These are phyloP conservation scores for Myotis planiceps DNA, from an alignment of 2,797 vertebrate genomes.

Conservation along the genomic window DNA sequence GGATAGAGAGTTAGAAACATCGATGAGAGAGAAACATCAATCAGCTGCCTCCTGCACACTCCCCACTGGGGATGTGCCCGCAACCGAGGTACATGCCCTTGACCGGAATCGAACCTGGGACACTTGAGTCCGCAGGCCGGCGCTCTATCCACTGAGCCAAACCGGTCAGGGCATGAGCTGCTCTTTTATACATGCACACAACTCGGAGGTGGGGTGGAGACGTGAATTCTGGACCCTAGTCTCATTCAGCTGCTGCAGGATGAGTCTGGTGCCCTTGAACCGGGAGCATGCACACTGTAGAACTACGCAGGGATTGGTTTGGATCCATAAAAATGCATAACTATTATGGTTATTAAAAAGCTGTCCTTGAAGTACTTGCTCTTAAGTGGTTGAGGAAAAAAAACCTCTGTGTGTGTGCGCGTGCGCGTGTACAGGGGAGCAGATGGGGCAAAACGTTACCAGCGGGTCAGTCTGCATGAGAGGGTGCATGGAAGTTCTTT, in stretches of 20 bases:
- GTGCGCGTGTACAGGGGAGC: not conserved
- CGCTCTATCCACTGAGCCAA: no score
- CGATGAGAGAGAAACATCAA: no score
- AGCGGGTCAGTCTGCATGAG: not conserved
- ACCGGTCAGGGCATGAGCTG: not conserved
- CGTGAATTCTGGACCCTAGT: not conserved
- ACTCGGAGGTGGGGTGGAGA: not conserved
- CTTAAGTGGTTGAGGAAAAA: not conserved
- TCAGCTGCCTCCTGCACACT: no score
- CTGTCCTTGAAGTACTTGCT: slow-evolving; percentile 26
- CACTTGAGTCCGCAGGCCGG: no score
- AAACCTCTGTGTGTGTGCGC: not conserved
- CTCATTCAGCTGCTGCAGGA: not conserved
- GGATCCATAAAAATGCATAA: not conserved
- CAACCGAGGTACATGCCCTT: no score
- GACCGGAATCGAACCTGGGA: no score
- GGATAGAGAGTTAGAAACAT: no score
- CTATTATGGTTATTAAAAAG: slow-evolving; percentile 11
- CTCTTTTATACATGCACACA: not conserved
- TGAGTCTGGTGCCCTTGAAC: not conserved
- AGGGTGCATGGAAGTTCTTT: not conserved
- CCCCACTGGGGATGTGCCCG: no score
- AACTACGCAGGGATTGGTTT: not conserved
- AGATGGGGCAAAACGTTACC: not conserved
- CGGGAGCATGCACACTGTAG: not conserved